Conservation (phyloP, 2,888 invertebrate species). For the Panopea generosa region DNA sequence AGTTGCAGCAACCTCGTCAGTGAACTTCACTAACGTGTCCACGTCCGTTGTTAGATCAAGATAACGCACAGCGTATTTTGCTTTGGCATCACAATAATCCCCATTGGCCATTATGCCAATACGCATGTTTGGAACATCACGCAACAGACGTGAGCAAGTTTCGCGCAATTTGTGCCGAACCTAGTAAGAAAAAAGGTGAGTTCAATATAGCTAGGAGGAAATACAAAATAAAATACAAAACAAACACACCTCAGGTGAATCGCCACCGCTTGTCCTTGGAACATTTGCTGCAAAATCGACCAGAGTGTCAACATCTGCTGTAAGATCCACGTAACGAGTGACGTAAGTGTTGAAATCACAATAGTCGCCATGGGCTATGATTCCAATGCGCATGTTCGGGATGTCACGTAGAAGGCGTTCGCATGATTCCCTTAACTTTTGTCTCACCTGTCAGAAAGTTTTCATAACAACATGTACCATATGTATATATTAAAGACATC, state of each 20-base stretch:
- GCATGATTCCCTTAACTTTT: conserved; percentile 73
- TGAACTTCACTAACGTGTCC: conserved; percentile 74
- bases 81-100: conserved; percentile 78
- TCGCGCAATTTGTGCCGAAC: conserved; percentile 74
- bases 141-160: conserved; percentile 72
- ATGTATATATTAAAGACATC: too few species aligned
- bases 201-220: not conserved
- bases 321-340: conserved; percentile 72
- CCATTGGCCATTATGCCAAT: conserved; percentile 82
- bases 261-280: conserved; percentile 77
- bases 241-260: conserved; percentile 78
- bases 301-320: conserved; percentile 75
- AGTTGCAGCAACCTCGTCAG: conserved; percentile 67
- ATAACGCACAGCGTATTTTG: conserved; percentile 69
- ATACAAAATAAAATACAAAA: conserved; percentile 8
- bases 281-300: conserved; percentile 74
- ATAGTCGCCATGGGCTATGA: conserved; percentile 83
- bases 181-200: conserved; percentile 48
- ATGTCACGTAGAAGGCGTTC: conserved; percentile 77
- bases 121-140: conserved; percentile 78
- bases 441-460: conserved; percentile 71
- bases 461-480: not conserved
- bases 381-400: conserved; percentile 78
- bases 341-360: conserved; percentile 78
- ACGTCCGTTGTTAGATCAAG: conserved; percentile 78